Evolutionary conservation across 2,888 invertebrate genomes (phyloP).

Genomic region (Tiliacea citrago): DNA sequence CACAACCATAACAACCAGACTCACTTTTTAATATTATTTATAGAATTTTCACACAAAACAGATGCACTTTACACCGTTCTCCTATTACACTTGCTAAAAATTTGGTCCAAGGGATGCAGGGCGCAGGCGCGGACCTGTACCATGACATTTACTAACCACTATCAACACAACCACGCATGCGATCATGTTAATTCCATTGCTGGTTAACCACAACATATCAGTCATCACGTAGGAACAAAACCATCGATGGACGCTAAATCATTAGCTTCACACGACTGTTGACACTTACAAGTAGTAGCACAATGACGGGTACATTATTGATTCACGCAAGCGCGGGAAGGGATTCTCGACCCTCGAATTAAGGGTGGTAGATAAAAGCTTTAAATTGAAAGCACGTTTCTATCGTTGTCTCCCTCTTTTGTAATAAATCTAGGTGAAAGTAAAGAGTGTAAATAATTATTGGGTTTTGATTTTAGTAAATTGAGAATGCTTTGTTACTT

Average conservation of each 20-base stretch:
- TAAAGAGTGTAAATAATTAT: conserved; percentile 48
- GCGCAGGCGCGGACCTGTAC: conserved; percentile 84
- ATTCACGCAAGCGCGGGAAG: conserved; percentile 87
- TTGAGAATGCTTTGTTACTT: conserved; percentile 20
- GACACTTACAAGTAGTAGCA: conserved; percentile 40
- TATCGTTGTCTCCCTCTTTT: conserved; percentile 67
- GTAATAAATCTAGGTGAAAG: conserved; percentile 5
- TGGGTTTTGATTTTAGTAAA: conserved; percentile 27
- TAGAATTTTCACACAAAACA: conserved; percentile 78
- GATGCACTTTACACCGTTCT: conserved; percentile 82
- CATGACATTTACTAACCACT: conserved; percentile 71
- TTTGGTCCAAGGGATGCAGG: conserved; percentile 84
- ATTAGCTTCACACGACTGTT: neutral
- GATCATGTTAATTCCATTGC: conserved; percentile 68
- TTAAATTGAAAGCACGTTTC: conserved; percentile 55
- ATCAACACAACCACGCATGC: neutral
- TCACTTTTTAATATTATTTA: conserved; percentile 79
- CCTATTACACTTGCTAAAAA: conserved; percentile 83
- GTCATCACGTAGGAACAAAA: conserved; percentile 14
- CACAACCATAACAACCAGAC: conserved; percentile 66
- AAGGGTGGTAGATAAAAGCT: conserved; percentile 71
- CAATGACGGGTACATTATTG: conserved; percentile 79
- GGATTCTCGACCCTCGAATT: conserved; percentile 74
- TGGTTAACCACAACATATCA: neutral
- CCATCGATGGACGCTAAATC: conserved; percentile 67